These are phyloP conservation scores for Bujurquina vittata DNA, from an alignment of 2,113 vertebrate species.

Conservation along the genomic window DNA sequence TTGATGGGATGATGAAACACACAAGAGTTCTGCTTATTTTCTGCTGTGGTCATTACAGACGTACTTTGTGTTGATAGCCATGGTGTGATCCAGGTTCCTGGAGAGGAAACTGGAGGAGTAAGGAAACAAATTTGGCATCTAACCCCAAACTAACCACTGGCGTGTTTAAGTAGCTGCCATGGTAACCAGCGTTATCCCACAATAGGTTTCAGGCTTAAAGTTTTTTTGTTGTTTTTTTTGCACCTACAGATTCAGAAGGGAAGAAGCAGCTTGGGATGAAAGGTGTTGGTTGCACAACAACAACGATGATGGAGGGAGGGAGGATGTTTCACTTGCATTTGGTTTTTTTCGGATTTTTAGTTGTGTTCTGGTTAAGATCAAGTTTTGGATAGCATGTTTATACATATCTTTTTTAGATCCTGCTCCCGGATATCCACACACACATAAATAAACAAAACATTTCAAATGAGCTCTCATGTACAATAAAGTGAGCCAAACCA, in stretches of 20 bases:
- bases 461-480: constrained; percentile 46
- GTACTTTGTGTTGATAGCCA: constrained; percentile 3
- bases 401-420: constrained; percentile 38
- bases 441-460: constrained; percentile 52
- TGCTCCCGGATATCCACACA: constrained; percentile 37
- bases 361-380: constrained; percentile 45
- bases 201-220: constrained; percentile 34
- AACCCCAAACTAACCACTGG: constrained; percentile 56
- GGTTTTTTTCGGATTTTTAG: neutral
- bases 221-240: neutral
- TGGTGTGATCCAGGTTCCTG: constrained; percentile 56
- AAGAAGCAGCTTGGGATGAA: constrained; percentile 31
- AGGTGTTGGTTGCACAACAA: constrained; percentile 55
- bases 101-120: constrained; percentile 58
- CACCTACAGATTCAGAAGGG: constrained; percentile 39
- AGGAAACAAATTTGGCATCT: constrained; percentile 68
- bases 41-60: neutral
- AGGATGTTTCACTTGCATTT: neutral
- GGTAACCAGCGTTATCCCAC: constrained; percentile 49
- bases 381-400: constrained; percentile 48
- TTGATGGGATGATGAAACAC: neutral
- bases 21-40: neutral
- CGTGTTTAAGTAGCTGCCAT: constrained; percentile 69
- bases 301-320: neutral
- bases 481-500: constrained; percentile 45